A percentile compares a stretch with the other conserved stretches of the same genome.
These are phyloP conservation scores for Megalops cyprinoides DNA, from an alignment of 2,797 vertebrate species.

Conservation along the genomic window DNA sequence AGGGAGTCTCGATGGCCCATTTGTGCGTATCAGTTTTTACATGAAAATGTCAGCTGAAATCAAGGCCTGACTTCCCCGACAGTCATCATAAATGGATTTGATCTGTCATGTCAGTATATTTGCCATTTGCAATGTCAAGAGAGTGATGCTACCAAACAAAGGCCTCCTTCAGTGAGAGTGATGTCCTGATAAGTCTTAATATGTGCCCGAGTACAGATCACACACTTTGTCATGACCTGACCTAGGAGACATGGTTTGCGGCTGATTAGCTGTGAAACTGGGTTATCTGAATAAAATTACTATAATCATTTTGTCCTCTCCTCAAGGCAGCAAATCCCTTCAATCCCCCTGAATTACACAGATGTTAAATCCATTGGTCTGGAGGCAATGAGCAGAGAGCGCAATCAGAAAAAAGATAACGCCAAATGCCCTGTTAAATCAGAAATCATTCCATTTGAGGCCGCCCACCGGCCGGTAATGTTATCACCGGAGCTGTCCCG, in stretches of 20 bases:
- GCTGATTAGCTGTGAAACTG: too few relatives aligned
- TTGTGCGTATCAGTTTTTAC: too few relatives aligned
- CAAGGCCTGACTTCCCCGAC: background rate
- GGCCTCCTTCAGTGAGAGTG: too few relatives aligned
- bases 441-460: background rate
- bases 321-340: background rate
- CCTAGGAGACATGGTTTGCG: background rate
- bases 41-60: background rate
- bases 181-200: too few relatives aligned
- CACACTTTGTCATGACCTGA: background rate
- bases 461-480: slow-evolving; percentile 2
- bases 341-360: background rate
- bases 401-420: background rate
- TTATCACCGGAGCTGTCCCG: slow-evolving; percentile 8
- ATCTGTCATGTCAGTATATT: background rate
- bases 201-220: too few relatives aligned
- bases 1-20: too few relatives aligned
- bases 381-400: background rate
- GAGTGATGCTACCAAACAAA: too few relatives aligned
- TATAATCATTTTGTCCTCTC: background rate
- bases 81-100: too few relatives aligned
- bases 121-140: background rate
- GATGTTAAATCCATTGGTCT: background rate
- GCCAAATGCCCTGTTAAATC: background rate
- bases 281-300: background rate